phyloP scores from a whole-genome alignment of 2,888 invertebrate genomes.

The Nomada hirtipes region DNA sequence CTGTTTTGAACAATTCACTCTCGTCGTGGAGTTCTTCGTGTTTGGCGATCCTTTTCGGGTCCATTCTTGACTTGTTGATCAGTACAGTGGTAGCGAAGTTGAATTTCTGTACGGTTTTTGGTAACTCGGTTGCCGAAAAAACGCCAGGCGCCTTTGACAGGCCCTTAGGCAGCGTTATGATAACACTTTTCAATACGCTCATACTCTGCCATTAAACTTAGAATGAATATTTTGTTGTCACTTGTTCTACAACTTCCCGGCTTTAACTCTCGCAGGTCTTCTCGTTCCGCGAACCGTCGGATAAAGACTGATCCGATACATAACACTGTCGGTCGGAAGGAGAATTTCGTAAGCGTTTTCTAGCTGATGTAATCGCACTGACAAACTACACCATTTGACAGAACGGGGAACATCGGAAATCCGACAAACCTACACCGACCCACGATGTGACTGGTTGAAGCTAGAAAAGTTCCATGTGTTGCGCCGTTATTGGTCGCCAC shows the following conservation, averaged over 20 bases:
- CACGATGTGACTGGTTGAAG: constrained; percentile 40
- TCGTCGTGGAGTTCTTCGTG: constrained; percentile 56
- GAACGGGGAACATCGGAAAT: constrained; percentile 21
- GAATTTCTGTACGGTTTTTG: constrained; percentile 66
- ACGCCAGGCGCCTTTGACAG: constrained; percentile 69
- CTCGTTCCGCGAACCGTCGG: constrained; percentile 17
- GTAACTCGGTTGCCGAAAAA: constrained; percentile 56
- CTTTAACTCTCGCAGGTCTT: neutral
- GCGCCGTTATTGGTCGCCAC: constrained; percentile 53
- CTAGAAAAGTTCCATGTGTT: constrained; percentile 38
- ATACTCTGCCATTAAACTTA: constrained; percentile 77
- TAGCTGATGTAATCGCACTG: constrained; percentile 59
- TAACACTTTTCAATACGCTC: constrained; percentile 79
- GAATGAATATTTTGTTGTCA: constrained; percentile 14
- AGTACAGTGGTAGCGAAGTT: constrained; percentile 78
- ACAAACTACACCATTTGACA: constrained; percentile 33
- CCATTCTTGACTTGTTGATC: constrained; percentile 70
- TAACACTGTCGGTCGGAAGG: constrained; percentile 16
- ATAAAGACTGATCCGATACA: constrained; percentile 42
- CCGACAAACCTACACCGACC: neutral
- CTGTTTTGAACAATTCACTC: constrained; percentile 67
- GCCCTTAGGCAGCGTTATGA: constrained; percentile 81
- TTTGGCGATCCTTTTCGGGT: constrained; percentile 52
- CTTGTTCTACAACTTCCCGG: constrained; percentile 14
- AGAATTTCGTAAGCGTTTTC: neutral